These are phyloP conservation scores for Coptotermes formosanus DNA, from an alignment of 1,140 invertebrate genomes.

Conservation along the genomic window DNA sequence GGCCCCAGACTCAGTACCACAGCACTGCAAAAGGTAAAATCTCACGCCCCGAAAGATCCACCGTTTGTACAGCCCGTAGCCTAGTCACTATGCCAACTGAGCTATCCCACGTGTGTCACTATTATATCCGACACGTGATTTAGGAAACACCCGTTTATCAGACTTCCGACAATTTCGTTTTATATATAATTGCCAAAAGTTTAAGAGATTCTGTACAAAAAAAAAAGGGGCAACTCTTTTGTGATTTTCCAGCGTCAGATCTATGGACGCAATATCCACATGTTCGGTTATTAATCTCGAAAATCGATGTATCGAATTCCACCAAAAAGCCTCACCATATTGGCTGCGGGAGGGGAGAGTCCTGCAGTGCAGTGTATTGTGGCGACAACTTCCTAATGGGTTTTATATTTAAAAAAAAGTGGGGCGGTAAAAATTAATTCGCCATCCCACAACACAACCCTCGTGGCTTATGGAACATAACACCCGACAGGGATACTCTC, in stretches of 20 bases:
- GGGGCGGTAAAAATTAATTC: conserved; percentile 14
- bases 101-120: too few relatives aligned
- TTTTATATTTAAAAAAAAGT: not conserved
- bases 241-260: not conserved
- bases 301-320: conserved; percentile 1
- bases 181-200: too few relatives aligned
- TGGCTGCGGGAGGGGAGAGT: not conserved
- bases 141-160: too few relatives aligned
- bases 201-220: not conserved
- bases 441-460: not conserved
- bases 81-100: too few relatives aligned
- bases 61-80: too few relatives aligned
- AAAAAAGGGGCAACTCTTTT: not conserved
- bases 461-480: not conserved
- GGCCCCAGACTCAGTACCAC: too few relatives aligned
- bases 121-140: too few relatives aligned
- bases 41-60: too few relatives aligned
- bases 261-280: not conserved
- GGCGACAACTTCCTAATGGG: not conserved
- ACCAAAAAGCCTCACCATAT: not conserved
- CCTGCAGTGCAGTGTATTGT: conserved; percentile 5
- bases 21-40: too few relatives aligned
- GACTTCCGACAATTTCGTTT: too few relatives aligned
- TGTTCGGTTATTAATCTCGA: not conserved
- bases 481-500: not conserved